Evolutionary conservation across 2,113 vertebrate species (phyloP).

Genomic region (cat (Felis catus)): DNA sequence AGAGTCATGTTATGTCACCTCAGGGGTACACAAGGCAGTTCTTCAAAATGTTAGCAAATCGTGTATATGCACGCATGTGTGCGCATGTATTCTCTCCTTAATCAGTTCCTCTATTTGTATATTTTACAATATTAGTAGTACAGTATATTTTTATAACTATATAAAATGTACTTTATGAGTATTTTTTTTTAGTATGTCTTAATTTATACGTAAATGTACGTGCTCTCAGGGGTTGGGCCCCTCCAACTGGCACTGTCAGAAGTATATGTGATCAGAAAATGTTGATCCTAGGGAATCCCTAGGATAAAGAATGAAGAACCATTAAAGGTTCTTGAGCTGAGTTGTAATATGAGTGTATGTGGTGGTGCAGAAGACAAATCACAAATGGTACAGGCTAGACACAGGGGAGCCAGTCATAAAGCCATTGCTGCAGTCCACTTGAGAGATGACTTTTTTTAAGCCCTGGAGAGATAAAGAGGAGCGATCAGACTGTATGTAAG

Average conservation of each 20-base stretch:
- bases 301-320: background rate
- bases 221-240: background rate
- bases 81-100: background rate
- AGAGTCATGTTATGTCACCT: background rate
- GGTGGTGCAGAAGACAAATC: background rate
- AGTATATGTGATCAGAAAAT: background rate
- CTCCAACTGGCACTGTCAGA: background rate
- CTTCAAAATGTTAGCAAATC: constrained; percentile 10
- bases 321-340: background rate
- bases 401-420: background rate
- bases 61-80: background rate
- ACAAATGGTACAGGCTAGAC: background rate
- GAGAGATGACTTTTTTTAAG: background rate
- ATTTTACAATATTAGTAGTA: background rate
- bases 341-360: background rate
- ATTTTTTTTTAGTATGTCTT: background rate
- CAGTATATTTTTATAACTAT: background rate
- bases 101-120: background rate
- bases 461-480: background rate
- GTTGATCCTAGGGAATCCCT: background rate
- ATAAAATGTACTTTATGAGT: background rate
- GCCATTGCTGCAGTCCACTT: background rate
- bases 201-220: background rate
- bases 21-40: background rate
- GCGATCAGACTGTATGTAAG: background rate